Evolutionary conservation across 2,888 invertebrate species (phyloP).

Genomic region (Anodontia alba): DNA sequence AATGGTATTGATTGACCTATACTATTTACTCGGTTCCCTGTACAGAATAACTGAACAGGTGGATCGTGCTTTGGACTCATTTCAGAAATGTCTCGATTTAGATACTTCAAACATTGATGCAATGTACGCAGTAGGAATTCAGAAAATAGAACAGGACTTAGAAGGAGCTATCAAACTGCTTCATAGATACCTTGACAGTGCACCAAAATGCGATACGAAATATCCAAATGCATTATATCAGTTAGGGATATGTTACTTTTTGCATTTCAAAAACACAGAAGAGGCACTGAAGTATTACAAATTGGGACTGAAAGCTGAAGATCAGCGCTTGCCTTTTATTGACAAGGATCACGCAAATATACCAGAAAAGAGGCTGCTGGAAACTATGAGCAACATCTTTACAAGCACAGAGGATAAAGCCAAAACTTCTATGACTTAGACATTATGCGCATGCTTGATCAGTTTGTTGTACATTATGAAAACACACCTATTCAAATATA

Average conservation of each 20-base stretch:
- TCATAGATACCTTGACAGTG: neutral
- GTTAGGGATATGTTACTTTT: neutral
- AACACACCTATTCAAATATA: no score
- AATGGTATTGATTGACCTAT: neutral
- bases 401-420: no score
- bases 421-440: no score
- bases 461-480: no score
- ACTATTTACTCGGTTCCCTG: constrained; percentile 1
- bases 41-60: constrained; percentile 11
- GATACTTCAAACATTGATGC: neutral
- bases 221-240: constrained; percentile 19
- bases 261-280: neutral
- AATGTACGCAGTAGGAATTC: constrained; percentile 1
- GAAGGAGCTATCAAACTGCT: neutral
- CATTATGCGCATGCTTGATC: no score
- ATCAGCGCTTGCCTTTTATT: constrained; percentile 9
- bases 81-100: constrained; percentile 14
- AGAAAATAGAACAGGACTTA: neutral
- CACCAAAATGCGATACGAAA: constrained; percentile 18
- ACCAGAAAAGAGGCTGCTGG: neutral
- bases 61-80: constrained; percentile 8
- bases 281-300: constrained; percentile 11
- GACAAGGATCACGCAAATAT: neutral
- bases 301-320: constrained; percentile 5
- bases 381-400: neutral